Base-by-base conservation (phyloP, 2,797 vertebrate genomes). In the Oryzias dopingdopingensis region DNA sequence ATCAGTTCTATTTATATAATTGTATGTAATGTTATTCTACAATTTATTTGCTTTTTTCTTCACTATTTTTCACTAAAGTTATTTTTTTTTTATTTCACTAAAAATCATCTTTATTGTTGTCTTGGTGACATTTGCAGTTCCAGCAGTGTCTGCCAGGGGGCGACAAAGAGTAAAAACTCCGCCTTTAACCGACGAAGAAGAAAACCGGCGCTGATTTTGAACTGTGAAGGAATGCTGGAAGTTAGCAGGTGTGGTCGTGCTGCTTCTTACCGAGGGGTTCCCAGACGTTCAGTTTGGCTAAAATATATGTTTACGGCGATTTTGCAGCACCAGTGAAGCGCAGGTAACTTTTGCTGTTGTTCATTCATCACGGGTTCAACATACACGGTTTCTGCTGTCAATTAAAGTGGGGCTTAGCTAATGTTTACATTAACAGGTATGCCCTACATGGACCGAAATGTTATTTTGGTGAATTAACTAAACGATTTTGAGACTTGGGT, bases 181-280 rank as follows among this genome's bases (percentile, higher is more conserved):
- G 1, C 0, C 12, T 7, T 1, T 1, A 49, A 0, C 5, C 0
- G 1, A 42, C 64, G 78, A 87, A 20, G 77, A 86, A 88, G 80
- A 84, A 83, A 80, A 67, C 29, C 74, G 74, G 86, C 88, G 84
- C 85, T 81, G 86, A 67, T 84, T 90, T 90, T 87, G 65, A 90
- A 90, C 63, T 66, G 49, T 15, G 26, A 55, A 78, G 65, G 77
- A 74, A 77, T 63, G 56, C 63, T 37, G 6, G 46, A 61, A 68
- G 61, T 65, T 50, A 17, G 18, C 65, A 84, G 84, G 79, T 76
- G 87, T 74, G 83, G 82, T 69, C 49, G 20, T 18, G 22, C 62
- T 29, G 57, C 8, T 3, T 45, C 4, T 26, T 40, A 0, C 22
- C 47, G 29, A 42, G 53, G 26, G 7, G 26, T 29, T 6, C 7